Percentiles rank a stretch among this genome's conserved stretches.
Evolutionary conservation across 2,888 invertebrate species (phyloP).

Genomic region (Anticlea derivata): DNA sequence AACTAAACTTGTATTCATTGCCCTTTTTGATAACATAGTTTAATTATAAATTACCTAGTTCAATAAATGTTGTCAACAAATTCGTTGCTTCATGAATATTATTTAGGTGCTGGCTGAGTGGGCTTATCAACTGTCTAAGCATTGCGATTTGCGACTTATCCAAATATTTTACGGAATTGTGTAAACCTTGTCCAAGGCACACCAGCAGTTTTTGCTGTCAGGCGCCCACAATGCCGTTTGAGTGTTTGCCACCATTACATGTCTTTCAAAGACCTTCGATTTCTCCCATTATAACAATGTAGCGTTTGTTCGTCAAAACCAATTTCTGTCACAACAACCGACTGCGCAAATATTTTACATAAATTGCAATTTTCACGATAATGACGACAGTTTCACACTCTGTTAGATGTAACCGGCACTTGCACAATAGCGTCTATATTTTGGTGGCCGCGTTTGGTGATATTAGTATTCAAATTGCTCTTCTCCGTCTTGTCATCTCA

Average conservation of each 20-base stretch:
- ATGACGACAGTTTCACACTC: slow-evolving; percentile 44
- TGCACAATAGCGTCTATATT: slow-evolving; percentile 47
- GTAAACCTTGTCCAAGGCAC: slow-evolving; percentile 65
- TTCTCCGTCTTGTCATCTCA: slow-evolving; percentile 33
- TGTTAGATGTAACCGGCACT: slow-evolving; percentile 42
- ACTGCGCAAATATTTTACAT: slow-evolving; percentile 47
- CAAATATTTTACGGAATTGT: slow-evolving; percentile 67
- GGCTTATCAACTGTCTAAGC: slow-evolving; percentile 51
- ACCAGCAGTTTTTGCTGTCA: slow-evolving; percentile 34
- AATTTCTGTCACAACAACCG: slow-evolving; percentile 51
- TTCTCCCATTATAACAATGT: slow-evolving; percentile 66
- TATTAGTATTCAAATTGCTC: slow-evolving; percentile 51
- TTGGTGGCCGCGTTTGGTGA: slow-evolving; percentile 38
- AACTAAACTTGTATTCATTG: too few species aligned
- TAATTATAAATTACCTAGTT: too few species aligned
- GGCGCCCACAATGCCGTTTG: slow-evolving; percentile 43
- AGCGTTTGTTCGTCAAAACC: slow-evolving; percentile 62
- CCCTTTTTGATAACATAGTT: too few species aligned
- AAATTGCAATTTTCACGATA: slow-evolving; percentile 44
- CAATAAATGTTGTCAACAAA: too few species aligned
- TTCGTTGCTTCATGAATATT: too few species aligned
- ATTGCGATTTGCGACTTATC: slow-evolving; percentile 54
- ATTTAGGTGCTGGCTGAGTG: slow-evolving; percentile 27
- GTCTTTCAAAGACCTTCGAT: slow-evolving; percentile 66
- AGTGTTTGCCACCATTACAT: slow-evolving; percentile 52